Conservation (phyloP, 2,797 vertebrate genomes). For the Arctocebus calabarensis region DNA sequence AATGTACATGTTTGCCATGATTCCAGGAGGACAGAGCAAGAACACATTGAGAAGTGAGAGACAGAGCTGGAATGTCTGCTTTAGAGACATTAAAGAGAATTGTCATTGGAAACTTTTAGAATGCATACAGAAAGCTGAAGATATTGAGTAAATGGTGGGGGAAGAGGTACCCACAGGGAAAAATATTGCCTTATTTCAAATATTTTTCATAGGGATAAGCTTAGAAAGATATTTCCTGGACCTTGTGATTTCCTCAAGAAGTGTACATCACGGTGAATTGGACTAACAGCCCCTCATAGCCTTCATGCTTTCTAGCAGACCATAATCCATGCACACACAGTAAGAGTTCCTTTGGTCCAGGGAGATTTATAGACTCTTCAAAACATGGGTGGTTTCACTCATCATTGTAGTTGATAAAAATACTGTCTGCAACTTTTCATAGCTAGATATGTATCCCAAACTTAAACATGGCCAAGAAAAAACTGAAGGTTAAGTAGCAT, state of each 20-base stretch:
- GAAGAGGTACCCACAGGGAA: background rate
- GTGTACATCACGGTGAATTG: background rate
- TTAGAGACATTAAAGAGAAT: background rate
- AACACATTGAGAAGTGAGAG: background rate
- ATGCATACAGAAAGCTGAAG: background rate
- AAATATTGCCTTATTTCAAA: background rate
- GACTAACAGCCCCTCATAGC: background rate
- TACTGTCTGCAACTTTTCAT: background rate
- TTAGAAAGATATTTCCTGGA: background rate
- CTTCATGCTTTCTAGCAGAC: background rate
- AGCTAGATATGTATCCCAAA: background rate
- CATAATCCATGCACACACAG: background rate
- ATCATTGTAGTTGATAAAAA: background rate
- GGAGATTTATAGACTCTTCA: background rate
- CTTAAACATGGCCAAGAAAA: background rate
- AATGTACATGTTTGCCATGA: background rate
- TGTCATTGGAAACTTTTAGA: background rate
- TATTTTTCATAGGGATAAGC: background rate
- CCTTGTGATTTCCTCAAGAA: background rate
- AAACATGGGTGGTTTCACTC: constrained; percentile 1
- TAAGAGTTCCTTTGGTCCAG: background rate
- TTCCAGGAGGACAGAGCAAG: background rate
- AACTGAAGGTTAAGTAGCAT: background rate
- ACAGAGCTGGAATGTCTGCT: background rate
- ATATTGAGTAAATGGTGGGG: background rate